phyloP scores from a whole-genome alignment of 2,888 invertebrate species.

The Amblyjoppa fuscipennis region DNA sequence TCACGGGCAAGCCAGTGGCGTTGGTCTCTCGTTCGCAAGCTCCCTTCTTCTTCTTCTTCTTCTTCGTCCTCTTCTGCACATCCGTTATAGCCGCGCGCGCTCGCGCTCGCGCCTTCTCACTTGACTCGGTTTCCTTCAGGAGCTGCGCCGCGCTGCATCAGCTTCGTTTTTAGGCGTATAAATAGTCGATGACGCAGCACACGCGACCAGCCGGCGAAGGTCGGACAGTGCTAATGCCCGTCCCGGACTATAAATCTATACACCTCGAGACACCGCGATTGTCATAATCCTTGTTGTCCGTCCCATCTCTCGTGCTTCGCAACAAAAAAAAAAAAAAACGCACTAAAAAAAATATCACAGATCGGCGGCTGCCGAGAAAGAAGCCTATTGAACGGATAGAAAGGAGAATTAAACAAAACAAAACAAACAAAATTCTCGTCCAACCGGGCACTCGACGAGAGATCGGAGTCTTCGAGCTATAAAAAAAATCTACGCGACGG shows the following conservation, averaged over 20 bases:
- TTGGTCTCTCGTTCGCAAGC: conserved; percentile 21
- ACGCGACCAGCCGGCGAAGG: conserved; percentile 75
- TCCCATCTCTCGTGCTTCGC: conserved; percentile 3
- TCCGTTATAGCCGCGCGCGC: not conserved
- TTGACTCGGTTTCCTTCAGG: conserved; percentile 28
- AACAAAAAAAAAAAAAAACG: conserved; percentile 25
- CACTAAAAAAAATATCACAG: not conserved
- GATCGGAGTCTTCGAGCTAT: not conserved
- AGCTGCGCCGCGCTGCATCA: conserved; percentile 14
- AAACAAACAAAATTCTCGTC: not conserved
- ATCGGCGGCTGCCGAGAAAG: not conserved
- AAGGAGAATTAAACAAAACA: no score
- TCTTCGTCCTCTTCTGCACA: conserved; percentile 6
- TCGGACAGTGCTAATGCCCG: conserved; percentile 70
- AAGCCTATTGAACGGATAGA: not conserved
- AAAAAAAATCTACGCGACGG: not conserved
- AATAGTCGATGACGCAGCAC: conserved; percentile 79
- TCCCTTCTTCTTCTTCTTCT: conserved; percentile 20
- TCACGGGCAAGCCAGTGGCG: conserved; percentile 50
- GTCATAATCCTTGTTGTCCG: conserved; percentile 51
- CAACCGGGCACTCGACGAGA: not conserved
- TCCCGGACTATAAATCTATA: conserved; percentile 48
- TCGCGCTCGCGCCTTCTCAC: not conserved
- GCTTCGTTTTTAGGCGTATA: conserved; percentile 70
- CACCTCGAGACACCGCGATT: conserved; percentile 48